Evolutionary conservation across 2,888 invertebrate genomes (phyloP), one percentile per base, ranked within the genome.

Genomic region (Hololepta plana): DNA sequence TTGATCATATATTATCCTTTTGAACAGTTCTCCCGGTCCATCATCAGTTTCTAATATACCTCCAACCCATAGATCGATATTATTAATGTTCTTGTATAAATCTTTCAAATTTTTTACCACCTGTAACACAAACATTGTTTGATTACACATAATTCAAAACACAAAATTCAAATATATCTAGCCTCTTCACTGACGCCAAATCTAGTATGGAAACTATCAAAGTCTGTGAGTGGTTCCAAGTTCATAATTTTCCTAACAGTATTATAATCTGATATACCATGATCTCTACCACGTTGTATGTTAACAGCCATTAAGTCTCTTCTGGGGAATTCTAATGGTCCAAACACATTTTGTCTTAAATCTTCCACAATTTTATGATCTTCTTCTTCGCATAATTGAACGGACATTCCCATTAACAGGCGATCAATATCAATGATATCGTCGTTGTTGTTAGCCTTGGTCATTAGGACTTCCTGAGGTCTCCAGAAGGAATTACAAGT

Each of bases 221-320:
- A 39, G 26, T 31, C 34, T 0, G 32, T 39, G 16, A 48, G 41
- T 19, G 37, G 31, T 7, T 23, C 15, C 8, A 67, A 45, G 11
- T 56, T 57, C 37, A 60, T 61, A 4, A 58, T 55, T 35, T 46
- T 44, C 29, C 67, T 46, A 2, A 62, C 66, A 1, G 60, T 57
- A 43, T 68, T 67, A 44, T 65, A 71, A 47, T 68, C 67, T 1
- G 69, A 67, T 12, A 67, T 43, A 9, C 64, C 65, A 40, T 65
- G 64, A 39, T 66, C 65, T 26, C 66, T 46, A 1, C 49, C 61
- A 31, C 66, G 44, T 43, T 65, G 65, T 26, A 67, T 61, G 40
- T 66, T 66, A 8, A 66, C 34, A 3, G 66, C 65, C 62, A 66
- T 64, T 31, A 67, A 47, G 43, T 67, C 65, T 21, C 64, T 47